Conservation (phyloP, 1,140 invertebrate species). For the Tetraneura akinire region DNA sequence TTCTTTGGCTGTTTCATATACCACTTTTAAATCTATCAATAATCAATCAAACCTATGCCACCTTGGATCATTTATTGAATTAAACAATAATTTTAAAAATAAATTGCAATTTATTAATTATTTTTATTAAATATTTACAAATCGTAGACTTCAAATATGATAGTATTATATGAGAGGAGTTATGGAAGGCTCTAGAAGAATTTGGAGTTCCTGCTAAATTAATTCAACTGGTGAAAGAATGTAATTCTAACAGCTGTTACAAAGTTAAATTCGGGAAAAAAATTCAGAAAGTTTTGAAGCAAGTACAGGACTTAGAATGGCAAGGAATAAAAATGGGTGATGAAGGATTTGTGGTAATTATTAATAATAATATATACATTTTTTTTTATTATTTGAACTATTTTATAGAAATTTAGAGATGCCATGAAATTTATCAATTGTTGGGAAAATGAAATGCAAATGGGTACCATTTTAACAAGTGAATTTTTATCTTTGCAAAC, state of each 20-base stretch:
- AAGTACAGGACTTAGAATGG: background rate
- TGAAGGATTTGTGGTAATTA: background rate
- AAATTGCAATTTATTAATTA: background rate
- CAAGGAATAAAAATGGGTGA: background rate
- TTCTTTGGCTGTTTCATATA: background rate
- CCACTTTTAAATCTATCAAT: too few species aligned
- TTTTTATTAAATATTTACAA: too few species aligned
- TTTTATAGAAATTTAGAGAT: background rate
- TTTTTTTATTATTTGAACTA: background rate
- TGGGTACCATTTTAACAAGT: background rate
- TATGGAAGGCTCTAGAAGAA: background rate
- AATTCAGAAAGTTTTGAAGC: conserved; percentile 36
- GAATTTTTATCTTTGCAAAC: background rate
- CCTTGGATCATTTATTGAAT: too few species aligned
- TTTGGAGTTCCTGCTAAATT: conserved; percentile 49
- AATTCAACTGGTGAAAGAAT: conserved; percentile 24
- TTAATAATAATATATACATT: background rate
- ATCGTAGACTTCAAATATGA: background rate
- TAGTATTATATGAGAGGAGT: too few species aligned
- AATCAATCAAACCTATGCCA: too few species aligned
- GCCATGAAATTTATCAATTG: background rate
- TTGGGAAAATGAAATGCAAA: background rate
- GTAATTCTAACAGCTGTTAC: conserved; percentile 9
- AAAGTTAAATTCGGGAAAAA: background rate
- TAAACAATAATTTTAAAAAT: background rate